Base-by-base conservation (phyloP, 2,888 invertebrate species). In the Catonia carolina region DNA sequence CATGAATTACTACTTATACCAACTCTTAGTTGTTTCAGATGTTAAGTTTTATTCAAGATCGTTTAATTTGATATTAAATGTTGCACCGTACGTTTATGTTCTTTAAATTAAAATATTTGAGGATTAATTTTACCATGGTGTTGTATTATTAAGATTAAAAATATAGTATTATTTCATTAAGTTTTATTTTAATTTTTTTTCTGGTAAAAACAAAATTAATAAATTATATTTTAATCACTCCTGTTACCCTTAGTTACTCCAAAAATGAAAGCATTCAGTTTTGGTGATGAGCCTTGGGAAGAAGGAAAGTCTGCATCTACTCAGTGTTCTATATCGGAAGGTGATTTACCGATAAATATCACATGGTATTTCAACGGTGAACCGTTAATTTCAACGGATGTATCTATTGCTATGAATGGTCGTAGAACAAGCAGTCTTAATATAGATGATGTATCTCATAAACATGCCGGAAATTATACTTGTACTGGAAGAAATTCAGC, bases 401-500 rank as follows among this genome's bases (percentile, higher is more conserved):
- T 62, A 15, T 60, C 58, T 2, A 37, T 60, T 8, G 51, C 60
- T 7, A 55, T 48, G 27, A 60, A 61, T 27, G 62, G 61, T 37
- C 56, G 61, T 12, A 47, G 60, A 66, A 67, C 70, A 54, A 71
- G 70, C 62, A 50, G 47, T n/a, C 41, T 62, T 20, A 56, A 23
- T 14, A 59, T 62, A 4, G 60, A 62, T 6, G 48, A 49, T n/a
- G 53, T 59, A 4, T 23, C 58, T 17, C 53, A 52, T 15, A 23
- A 41, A 17, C 45, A 60, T 42, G 58, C 51, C 17, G 89, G 89
- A 64, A 75, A 82, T 57, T 89, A 86, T 68, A 84, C 84, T 64
- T 89, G 89, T 70, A 76, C 78, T 53, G 86, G 82, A 10, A 74
- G 74, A 52, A 88, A 87, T 72, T 74, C 74, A 64, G 86, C 85